Base-by-base conservation (phyloP, 2,888 invertebrate species). In the Drosophila prostipennis region DNA sequence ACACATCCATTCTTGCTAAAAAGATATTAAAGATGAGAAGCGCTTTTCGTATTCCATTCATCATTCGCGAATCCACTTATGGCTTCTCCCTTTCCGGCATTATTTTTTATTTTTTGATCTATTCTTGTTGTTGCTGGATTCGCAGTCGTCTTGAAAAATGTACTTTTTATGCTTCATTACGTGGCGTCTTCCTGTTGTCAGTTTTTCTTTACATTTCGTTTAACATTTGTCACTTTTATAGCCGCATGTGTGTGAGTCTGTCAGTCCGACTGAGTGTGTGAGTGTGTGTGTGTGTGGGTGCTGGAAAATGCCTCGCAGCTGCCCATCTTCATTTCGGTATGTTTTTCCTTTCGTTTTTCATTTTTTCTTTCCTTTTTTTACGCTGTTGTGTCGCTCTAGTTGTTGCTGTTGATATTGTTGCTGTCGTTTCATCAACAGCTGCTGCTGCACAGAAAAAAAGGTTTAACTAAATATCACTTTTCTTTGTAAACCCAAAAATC, bases 221-320 rank as follows among this genome's bases (percentile, higher is more conserved):
- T 87, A 84, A 84, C 84, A 84, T 84, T 89, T 84, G 89, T 84
- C 84, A 89, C 84, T 89, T 84, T 84, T 84, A 87, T 87, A 84
- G 89, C 85, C 58, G 67, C 67, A 72, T 74, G 60, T 73, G 71
- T 73, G 61, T 54, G 43, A 32, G 60, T 65, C 36, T 51, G 36
- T 19, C 64, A 43, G 43, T 42, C 14, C 29, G 49, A 51, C n/a
- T 49, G 36, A 58, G 51, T 48, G 55, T 46, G 23, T 11, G 36
- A 13, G 54, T 19, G 19, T 19, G 1, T 19, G 19, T 19, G 2
- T 23, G 54, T 69, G 60, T 72, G 64, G 77, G 74, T 11, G 6
- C 13, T 16, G 42, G 42, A 49, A 72, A 71, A 76, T 85, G 86
- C 83, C 80, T 73, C 70, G 75, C 82, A 82, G 86, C 88, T 87